Evolutionary conservation across 2,888 invertebrate species (phyloP), one percentile per base, ranked within the genome.

Genomic region (Meiosimyza decipiens): DNA sequence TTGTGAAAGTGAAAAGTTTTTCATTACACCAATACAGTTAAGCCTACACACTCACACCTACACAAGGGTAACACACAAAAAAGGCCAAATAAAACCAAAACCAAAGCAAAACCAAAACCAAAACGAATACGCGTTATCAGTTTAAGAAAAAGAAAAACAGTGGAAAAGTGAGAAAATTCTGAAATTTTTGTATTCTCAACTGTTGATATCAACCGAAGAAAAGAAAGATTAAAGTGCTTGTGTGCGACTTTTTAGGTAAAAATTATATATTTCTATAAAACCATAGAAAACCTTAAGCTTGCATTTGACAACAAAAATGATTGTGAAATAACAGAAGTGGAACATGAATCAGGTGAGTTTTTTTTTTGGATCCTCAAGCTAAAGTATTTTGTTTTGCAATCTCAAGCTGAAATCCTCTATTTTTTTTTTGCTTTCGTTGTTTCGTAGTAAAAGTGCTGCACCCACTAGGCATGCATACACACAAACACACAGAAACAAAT

Each of bases 11-110:
- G 9, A 40, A 40, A 40, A 40, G 40, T 40, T 40, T 40, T 40
- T 40, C 9, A 40, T 40, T 40, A 40, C 40, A 40, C 40, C 40
- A 40, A 40, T 9, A 40, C 40, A 40, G 40, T 40, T 40, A 40
- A 40, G 9, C 4, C 6, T 40, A 40, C 40, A 40, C 62, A 70
- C 66, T 76, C 74, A 76, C 75, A 76, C 40, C 7, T 57, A 73
- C 69, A 69, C 69, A 59, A 73, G 59, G 33, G 15, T 33, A 50
- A 57, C 40, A 65, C n/a, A 33, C 52, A 47, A 16, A 51, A 70
- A 71, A 71, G n/a, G n/a, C n/a, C n/a, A n/a, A n/a, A n/a, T n/a
- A n/a, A 22, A 22, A 22, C 2, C 2, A 22, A 63, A 47, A 47
- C 18, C 28, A 47, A 70, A 71, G 64, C 57, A 49, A 68, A 71